Conservation (phyloP, 2,113 vertebrate species). For the Carassius gibelio region DNA sequence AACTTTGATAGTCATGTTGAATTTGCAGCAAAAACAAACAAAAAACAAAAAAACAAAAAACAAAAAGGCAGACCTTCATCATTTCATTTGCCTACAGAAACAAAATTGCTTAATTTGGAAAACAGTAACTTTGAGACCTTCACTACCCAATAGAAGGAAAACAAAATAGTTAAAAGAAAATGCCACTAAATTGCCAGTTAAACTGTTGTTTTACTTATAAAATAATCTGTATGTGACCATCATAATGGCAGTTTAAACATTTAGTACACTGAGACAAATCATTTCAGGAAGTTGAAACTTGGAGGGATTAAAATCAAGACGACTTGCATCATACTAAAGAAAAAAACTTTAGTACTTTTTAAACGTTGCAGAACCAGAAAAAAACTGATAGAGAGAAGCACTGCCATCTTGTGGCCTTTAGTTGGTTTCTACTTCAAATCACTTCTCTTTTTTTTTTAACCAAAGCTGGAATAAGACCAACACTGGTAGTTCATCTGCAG, state of each 20-base stretch:
- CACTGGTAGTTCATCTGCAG: conserved; percentile 35
- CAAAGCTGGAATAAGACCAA: background rate
- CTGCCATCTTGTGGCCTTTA: background rate
- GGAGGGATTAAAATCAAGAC: background rate
- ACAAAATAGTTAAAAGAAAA: background rate
- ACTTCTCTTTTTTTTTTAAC: background rate
- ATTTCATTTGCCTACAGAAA: background rate
- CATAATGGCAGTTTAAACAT: background rate
- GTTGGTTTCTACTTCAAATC: background rate
- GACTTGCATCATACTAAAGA: background rate
- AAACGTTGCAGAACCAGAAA: too few relatives aligned
- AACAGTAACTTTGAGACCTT: conserved; percentile 21
- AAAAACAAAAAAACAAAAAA: too few relatives aligned
- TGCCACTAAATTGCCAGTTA: too few relatives aligned
- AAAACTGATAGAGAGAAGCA: background rate
- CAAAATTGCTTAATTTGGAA: background rate
- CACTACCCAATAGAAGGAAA: background rate
- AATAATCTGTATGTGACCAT: too few relatives aligned
- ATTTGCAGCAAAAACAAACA: too few relatives aligned
- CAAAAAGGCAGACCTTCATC: background rate
- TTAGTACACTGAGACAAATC: background rate
- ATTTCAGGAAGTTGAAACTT: background rate
- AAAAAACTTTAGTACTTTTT: too few relatives aligned
- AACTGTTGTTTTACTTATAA: too few relatives aligned
- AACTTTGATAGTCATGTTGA: background rate